Evolutionary conservation across 2,888 invertebrate genomes (phyloP), one percentile per base, ranked within the genome.

Genomic region (Fragum fragum): DNA sequence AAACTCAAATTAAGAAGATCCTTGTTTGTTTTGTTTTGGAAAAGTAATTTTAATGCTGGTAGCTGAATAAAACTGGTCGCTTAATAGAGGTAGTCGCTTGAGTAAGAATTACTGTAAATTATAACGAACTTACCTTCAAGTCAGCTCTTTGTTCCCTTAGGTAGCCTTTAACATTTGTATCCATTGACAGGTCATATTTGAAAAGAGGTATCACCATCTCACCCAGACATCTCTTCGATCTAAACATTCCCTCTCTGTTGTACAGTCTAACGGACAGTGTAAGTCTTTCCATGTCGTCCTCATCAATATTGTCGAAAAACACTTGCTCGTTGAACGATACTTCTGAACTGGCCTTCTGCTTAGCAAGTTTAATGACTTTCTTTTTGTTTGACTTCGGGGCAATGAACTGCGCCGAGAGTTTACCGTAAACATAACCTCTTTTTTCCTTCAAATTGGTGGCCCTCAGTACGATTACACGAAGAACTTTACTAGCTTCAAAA

Each of bases 121-220:
- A n/a, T n/a, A n/a, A n/a, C n/a, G n/a, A n/a, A n/a, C 26, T 28
- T 63, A 63, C 63, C 63, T 63, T 5, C 9, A 21, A n/a, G 2
- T 29, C 21, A 16, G 32, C 36, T n/a, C 63, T 5, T n/a, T 66
- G 32, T 21, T 21, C 21, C 42, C 66, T 39, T 1, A 66, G 66
- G n/a, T 42, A 23, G 0, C 66, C 66, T 36, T 26, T 23, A 14
- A 66, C 23, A 23, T 66, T 66, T 9, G 66, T 66, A 18, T 66
- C 66, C 42, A 66, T 66, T 2, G 66, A 66, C 16, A 66, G 23
- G 11, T 66, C 66, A 26, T 66, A 66, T 23, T 66, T 66, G n/a
- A 21, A 42, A 0, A 66, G 23, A 5, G 66, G 66, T 42, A 66
- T 66, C 9, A 66, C 42, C 66, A 66, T 42, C 29, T 66, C 66